Conservation (phyloP, 2,888 invertebrate species). For the Callosobruchus maculatus region DNA sequence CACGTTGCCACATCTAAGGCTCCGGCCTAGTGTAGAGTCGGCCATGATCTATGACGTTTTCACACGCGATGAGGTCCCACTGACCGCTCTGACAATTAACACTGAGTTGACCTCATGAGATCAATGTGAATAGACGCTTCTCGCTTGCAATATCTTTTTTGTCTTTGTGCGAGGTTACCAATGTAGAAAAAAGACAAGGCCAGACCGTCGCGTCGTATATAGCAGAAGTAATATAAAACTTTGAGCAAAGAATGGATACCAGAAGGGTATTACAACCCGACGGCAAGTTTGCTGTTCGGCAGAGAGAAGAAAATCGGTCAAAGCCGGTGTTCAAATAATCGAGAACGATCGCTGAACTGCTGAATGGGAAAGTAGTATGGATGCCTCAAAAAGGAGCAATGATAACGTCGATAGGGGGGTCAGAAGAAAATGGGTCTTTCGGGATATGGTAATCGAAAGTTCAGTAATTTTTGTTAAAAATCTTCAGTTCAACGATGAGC, state of each 20-base stretch:
- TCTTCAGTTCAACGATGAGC: too few relatives aligned
- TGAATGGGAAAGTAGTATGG: background rate
- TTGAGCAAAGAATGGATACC: background rate
- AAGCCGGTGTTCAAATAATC: background rate
- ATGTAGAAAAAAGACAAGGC: background rate
- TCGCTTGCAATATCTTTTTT: too few relatives aligned
- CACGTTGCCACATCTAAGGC: too few relatives aligned
- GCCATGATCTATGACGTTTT: too few relatives aligned
- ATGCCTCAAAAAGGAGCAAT: background rate
- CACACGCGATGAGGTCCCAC: too few relatives aligned
- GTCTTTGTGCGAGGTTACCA: too few relatives aligned
- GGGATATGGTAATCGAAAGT: too few relatives aligned
- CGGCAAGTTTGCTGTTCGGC: background rate
- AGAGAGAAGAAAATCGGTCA: background rate
- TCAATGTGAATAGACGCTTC: too few relatives aligned
- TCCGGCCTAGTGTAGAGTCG: too few relatives aligned
- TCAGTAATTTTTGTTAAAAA: too few relatives aligned
- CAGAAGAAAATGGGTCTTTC: background rate
- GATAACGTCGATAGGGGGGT: background rate
- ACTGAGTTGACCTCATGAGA: too few relatives aligned
- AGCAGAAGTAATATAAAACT: background rate
- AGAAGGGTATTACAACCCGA: background rate
- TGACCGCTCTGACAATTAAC: too few relatives aligned
- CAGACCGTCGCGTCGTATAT: background rate
- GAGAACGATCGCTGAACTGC: background rate